phyloP scores from a whole-genome alignment of 1,140 invertebrate genomes.

The Rhynchophorus ferrugineus region DNA sequence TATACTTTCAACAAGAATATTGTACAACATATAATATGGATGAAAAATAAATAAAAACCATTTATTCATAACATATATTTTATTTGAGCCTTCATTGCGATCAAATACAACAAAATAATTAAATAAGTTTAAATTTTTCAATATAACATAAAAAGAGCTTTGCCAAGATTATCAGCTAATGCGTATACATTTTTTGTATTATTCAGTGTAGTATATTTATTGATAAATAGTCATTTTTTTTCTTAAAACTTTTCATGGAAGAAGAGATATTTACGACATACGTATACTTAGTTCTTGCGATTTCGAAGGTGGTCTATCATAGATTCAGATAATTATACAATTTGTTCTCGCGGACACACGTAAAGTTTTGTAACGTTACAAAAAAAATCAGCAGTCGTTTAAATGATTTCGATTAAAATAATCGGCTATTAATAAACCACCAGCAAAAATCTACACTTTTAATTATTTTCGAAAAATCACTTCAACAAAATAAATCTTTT shows the following conservation, averaged over 20 bases:
- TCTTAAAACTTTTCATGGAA: constrained; percentile 40
- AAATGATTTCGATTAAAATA: not conserved
- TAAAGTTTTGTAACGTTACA: too few species aligned
- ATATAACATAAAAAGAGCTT: constrained; percentile 41
- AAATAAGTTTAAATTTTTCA: constrained; percentile 41
- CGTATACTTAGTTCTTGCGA: constrained; percentile 40
- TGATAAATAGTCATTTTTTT: constrained; percentile 38
- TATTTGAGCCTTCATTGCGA: constrained; percentile 43
- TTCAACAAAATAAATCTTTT: not conserved
- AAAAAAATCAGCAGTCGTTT: too few species aligned
- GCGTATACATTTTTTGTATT: constrained; percentile 44
- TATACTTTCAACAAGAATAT: too few species aligned
- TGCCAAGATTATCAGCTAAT: constrained; percentile 42
- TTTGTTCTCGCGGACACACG: too few species aligned
- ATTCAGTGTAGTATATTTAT: constrained; percentile 41
- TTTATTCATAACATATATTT: constrained; percentile 41
- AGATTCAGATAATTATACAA: too few species aligned
- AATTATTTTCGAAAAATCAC: constrained; percentile 9
- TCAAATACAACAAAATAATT: constrained; percentile 44
- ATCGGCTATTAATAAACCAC: not conserved
- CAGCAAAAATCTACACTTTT: not conserved
- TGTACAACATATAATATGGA: too few species aligned
- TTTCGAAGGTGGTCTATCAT: not conserved
- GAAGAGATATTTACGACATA: constrained; percentile 42
- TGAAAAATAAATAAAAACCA: not conserved